Evolutionary conservation across 1,140 invertebrate genomes (phyloP).

Genomic region (Drosophila kepulauana): DNA sequence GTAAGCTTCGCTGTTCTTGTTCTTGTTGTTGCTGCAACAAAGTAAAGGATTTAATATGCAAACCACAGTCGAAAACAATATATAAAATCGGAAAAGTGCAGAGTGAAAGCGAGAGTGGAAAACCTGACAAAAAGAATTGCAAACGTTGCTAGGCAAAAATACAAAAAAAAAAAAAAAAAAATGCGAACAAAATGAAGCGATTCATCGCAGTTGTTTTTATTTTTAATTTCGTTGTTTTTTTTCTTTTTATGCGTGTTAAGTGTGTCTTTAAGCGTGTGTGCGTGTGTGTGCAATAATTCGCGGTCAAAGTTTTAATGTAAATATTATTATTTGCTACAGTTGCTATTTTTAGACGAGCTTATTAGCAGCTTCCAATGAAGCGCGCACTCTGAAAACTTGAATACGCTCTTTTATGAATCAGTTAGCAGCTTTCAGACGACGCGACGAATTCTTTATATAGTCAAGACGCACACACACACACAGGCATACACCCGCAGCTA

Average conservation of each 20-base stretch:
- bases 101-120: background rate
- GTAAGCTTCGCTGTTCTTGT: background rate
- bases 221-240: slow-evolving; percentile 10
- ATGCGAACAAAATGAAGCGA: background rate
- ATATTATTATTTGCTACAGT: slow-evolving; percentile 50
- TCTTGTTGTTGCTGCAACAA: background rate
- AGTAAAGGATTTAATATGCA: background rate
- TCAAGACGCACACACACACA: background rate
- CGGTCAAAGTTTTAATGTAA: slow-evolving; percentile 55
- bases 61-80: background rate
- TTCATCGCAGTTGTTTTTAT: background rate
- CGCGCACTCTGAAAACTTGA: slow-evolving; percentile 36
- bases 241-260: background rate
- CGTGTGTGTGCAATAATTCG: slow-evolving; percentile 29
- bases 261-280: slow-evolving; percentile 3
- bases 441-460: slow-evolving; percentile 24
- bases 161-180: background rate
- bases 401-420: slow-evolving; percentile 63
- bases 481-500: background rate
- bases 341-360: slow-evolving; percentile 64
- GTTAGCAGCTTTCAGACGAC: slow-evolving; percentile 59
- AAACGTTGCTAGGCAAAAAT: background rate
- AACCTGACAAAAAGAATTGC: background rate
- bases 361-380: slow-evolving; percentile 65
- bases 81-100: background rate